These are phyloP conservation scores for Linepithema humile DNA, from an alignment of 1,140 invertebrate genomes.

Conservation along the genomic window DNA sequence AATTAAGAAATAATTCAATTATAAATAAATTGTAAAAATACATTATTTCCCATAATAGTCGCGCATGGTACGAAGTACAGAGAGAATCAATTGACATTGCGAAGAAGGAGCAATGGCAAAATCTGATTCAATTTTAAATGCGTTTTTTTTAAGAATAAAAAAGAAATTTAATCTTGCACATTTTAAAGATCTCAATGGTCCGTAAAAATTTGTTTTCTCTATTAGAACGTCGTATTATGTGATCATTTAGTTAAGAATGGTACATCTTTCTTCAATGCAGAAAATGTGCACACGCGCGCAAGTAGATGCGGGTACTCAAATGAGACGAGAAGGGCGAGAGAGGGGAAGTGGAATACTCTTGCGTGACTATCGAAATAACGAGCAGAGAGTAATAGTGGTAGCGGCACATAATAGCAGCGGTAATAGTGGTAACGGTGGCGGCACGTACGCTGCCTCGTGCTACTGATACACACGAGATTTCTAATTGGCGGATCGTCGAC, in stretches of 20 bases:
- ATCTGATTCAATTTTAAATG: too few relatives aligned
- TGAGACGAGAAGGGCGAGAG: neutral
- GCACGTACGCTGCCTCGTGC: conserved; percentile 49
- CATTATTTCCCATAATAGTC: too few relatives aligned
- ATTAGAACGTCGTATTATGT: neutral
- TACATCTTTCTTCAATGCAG: neutral
- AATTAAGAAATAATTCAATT: neutral
- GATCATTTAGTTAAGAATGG: neutral
- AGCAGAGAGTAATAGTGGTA: conserved; percentile 58
- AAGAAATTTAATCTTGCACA: neutral
- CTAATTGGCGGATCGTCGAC: conserved; percentile 69
- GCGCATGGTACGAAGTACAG: too few relatives aligned
- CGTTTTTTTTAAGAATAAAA: too few relatives aligned
- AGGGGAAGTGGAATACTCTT: conserved; percentile 2
- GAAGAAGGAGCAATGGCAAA: too few relatives aligned
- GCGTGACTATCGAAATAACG: conserved; percentile 68
- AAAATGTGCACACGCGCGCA: neutral
- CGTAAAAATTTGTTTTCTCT: neutral
- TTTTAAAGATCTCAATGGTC: neutral
- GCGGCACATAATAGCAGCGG: conserved; percentile 54
- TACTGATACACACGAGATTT: conserved; percentile 61
- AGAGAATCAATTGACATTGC: too few relatives aligned
- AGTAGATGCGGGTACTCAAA: conserved; percentile 51
- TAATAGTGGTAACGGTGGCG: conserved; percentile 54
- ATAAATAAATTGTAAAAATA: too few relatives aligned